Evolutionary conservation across 2,113 vertebrate genomes (phyloP), one percentile per base, ranked within the genome.

Genomic region (Thamnaconus septentrionalis): DNA sequence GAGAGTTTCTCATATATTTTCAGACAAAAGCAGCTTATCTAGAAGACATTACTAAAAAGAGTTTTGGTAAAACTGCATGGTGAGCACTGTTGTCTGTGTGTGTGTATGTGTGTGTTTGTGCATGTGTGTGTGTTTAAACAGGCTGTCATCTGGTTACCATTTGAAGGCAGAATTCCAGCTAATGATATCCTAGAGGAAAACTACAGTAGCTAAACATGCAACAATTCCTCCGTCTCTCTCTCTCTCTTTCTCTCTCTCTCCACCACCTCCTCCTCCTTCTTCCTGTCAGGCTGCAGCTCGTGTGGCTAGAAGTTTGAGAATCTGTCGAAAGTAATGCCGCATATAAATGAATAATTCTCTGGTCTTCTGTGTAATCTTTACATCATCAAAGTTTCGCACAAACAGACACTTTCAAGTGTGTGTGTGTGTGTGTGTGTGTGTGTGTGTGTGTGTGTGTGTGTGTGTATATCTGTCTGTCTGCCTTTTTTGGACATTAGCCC

Each of bases 141-240:
- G 12, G 4, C 80, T 66, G 72, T 90, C 87, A 90, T 89, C 86
- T 91, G 90, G 85, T 87, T 82, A 56, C 81, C 74, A 89, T 91
- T 88, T 88, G 71, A 75, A 72, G 76, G 64, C 76, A 71, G 84
- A 84, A 87, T 85, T 85, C 79, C 80, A 62, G 76, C 83, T 90
- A 89, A 89, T 89, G 86, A 89, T 85, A 85, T 86, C 87, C 85
- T 87, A 80, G 76, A 89, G 86, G 76, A 89, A 76, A 83, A 81
- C 81, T 89, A 84, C 88, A 80, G 88, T 88, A 89, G 88, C 87
- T 80, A 77, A 88, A 86, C 83, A 83, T 83, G 82, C 79, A 79
- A 74, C 81, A 66, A 69, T 71, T 56, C 64, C 64, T 73, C 71
- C 8, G 46, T 64, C 66, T 65, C 56, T 66, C 57, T 56, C 59